Evolutionary conservation across 2,113 vertebrate species (phyloP).

Genomic region (Anoplopoma fimbria): DNA sequence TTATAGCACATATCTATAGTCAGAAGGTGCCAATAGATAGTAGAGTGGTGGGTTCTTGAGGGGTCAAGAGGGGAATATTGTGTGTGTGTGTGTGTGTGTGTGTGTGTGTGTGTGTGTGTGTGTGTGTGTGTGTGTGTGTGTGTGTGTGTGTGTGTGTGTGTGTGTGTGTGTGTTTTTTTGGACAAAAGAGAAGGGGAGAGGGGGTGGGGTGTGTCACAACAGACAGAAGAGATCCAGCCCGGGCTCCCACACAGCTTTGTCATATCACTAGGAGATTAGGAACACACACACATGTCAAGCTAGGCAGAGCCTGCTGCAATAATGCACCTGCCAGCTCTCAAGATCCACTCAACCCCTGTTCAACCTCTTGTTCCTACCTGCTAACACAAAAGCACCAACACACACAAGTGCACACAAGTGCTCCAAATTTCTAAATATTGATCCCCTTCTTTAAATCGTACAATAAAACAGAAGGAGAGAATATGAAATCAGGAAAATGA

Average conservation of each 20-base stretch:
- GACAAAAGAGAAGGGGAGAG: slow-evolving; percentile 50
- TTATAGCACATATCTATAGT: slow-evolving; percentile 33
- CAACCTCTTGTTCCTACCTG: slow-evolving; percentile 43
- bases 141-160: slow-evolving; percentile 44
- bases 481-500: neutral
- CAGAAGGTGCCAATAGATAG: slow-evolving; percentile 44
- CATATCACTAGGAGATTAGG: slow-evolving; percentile 82
- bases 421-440: slow-evolving; percentile 13
- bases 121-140: slow-evolving; percentile 43
- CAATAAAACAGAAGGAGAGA: neutral
- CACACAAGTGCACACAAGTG: slow-evolving; percentile 1
- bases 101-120: slow-evolving; percentile 45
- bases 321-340: slow-evolving; percentile 81
- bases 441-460: neutral
- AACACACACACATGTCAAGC: slow-evolving; percentile 81
- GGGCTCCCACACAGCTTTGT: slow-evolving; percentile 80
- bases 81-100: slow-evolving; percentile 44
- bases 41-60: slow-evolving; percentile 45
- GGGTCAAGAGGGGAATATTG: slow-evolving; percentile 65
- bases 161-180: slow-evolving; percentile 50
- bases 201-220: slow-evolving; percentile 60
- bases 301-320: slow-evolving; percentile 75
- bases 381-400: slow-evolving; percentile 30
- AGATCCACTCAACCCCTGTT: slow-evolving; percentile 73
- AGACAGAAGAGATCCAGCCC: slow-evolving; percentile 71